Evolutionary conservation across 1,140 invertebrate species (phyloP).

Genomic region (Procambarus virginalis): DNA sequence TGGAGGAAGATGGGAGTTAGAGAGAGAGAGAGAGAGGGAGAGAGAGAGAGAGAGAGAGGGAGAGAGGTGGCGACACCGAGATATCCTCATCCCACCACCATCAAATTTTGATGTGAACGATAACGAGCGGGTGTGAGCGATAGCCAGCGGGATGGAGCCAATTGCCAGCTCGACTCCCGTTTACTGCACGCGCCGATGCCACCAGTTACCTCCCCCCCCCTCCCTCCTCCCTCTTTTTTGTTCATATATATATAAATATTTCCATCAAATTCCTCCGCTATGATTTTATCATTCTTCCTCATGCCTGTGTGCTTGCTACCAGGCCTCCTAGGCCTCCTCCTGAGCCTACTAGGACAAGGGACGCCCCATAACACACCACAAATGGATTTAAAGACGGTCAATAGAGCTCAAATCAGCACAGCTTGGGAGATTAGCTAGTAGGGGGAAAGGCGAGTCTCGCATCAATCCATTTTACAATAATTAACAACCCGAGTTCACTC

Average conservation of each 20-base stretch:
- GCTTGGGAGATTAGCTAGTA: conserved; percentile 27
- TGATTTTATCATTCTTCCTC: conserved; percentile 2
- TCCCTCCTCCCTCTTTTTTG: not conserved
- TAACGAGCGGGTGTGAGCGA: conserved; percentile 10
- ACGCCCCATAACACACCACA: not conserved
- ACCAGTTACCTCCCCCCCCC: not conserved
- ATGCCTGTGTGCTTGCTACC: not conserved
- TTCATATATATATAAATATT: conserved; percentile 21
- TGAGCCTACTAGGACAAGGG: too few relatives aligned
- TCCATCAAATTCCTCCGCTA: conserved; percentile 14
- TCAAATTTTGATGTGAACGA: conserved; percentile 27
- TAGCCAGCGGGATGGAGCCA: not conserved
- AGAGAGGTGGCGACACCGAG: not conserved
- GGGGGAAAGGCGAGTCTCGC: not conserved
- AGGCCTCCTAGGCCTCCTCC: too few relatives aligned
- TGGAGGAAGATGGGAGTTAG: not conserved
- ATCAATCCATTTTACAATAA: conserved; percentile 56
- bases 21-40: too few relatives aligned
- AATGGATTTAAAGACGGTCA: too few relatives aligned
- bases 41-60: not conserved
- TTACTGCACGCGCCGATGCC: conserved; percentile 27
- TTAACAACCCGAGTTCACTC: conserved; percentile 31
- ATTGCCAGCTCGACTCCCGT: conserved; percentile 33
- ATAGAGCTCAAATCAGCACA: not conserved
- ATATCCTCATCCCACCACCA: not conserved